Percentiles rank a stretch among this genome's conserved stretches.
These are phyloP conservation scores for Coelopa pilipes DNA, from an alignment of 2,888 invertebrate genomes.

Conservation along the genomic window DNA sequence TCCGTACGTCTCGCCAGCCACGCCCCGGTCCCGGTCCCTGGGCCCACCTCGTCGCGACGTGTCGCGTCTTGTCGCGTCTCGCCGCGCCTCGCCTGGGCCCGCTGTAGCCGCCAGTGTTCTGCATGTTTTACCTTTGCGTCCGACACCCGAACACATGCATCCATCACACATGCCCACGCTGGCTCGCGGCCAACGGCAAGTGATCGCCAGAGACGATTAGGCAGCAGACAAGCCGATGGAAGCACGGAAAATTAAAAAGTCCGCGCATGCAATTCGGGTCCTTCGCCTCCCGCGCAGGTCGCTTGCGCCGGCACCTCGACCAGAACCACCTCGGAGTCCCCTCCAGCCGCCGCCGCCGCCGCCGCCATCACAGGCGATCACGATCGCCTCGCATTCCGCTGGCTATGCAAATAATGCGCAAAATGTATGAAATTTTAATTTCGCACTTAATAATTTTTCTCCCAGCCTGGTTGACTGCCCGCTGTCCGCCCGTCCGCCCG, in stretches of 20 bases:
- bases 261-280: slow-evolving; percentile 11
- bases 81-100: no score
- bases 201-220: no score
- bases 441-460: slow-evolving; percentile 18
- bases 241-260: slow-evolving; percentile 11
- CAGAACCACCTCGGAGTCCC: background rate
- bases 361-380: background rate
- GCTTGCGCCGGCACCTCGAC: background rate
- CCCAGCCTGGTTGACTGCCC: background rate
- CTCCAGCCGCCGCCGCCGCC: no score
- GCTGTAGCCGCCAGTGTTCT: slow-evolving; percentile 10
- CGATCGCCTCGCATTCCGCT: background rate
- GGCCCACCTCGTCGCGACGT: no score
- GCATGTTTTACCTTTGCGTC: slow-evolving; percentile 2
- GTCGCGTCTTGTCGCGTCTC: no score
- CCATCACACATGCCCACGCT: background rate
- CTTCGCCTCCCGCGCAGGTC: no score
- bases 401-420: background rate
- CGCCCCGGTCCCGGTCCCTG: no score
- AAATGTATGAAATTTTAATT: slow-evolving; percentile 14
- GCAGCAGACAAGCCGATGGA: background rate
- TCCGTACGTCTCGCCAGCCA: no score
- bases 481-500: no score
- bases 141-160: background rate
- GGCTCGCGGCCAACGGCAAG: background rate